Conservation (phyloP, 1,140 invertebrate genomes). For the Thaumetopoea pityocampa region DNA sequence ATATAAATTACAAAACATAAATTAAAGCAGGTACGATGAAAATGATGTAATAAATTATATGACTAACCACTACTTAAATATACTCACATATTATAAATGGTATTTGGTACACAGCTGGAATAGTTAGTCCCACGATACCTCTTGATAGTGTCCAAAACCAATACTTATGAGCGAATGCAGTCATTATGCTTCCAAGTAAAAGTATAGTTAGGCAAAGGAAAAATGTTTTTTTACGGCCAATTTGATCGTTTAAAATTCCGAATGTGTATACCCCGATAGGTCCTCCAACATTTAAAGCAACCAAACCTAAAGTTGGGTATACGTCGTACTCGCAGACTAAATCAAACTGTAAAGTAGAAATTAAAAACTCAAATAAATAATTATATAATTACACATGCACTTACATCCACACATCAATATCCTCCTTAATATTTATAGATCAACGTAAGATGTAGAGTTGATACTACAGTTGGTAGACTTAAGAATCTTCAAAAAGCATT, state of each 20-base stretch:
- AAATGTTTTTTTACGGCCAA: slow-evolving; percentile 88
- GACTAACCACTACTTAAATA: no score
- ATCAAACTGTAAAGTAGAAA: slow-evolving; percentile 81
- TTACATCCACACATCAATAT: no score
- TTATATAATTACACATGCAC: no score
- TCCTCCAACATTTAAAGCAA: slow-evolving; percentile 88
- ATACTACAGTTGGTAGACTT: no score
- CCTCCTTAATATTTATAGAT: no score
- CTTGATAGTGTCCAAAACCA: slow-evolving; percentile 88
- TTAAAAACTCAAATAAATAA: slow-evolving; percentile 14
- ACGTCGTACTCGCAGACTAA: slow-evolving; percentile 89
- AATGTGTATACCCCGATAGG: slow-evolving; percentile 91
- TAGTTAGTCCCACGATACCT: slow-evolving; percentile 89
- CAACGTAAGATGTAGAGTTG: no score
- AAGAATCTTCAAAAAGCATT: no score
- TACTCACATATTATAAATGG: slow-evolving; percentile 94
- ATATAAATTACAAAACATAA: no score
- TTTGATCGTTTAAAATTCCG: slow-evolving; percentile 88
- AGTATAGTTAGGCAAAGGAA: slow-evolving; percentile 87
- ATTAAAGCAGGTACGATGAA: no score
- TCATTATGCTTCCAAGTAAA: slow-evolving; percentile 85
- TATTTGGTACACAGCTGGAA: slow-evolving; percentile 95
- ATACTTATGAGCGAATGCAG: slow-evolving; percentile 84
- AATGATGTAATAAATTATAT: no score
- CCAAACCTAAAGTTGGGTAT: slow-evolving; percentile 89